These are phyloP conservation scores for Rhopalosiphum maidis DNA, from an alignment of 1,140 invertebrate genomes.

Conservation along the genomic window DNA sequence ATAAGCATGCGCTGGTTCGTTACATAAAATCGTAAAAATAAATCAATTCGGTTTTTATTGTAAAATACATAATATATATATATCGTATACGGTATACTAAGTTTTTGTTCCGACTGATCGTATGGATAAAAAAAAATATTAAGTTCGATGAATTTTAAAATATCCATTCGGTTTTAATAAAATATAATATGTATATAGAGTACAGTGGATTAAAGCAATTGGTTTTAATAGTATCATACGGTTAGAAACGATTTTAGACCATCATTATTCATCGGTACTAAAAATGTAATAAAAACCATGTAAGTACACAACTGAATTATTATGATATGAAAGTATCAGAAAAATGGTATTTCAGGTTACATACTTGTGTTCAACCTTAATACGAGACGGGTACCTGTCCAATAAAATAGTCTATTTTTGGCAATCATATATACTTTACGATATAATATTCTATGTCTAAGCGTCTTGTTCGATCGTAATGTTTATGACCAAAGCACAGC, in stretches of 20 bases:
- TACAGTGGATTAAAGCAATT: neutral
- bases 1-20: neutral
- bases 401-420: neutral
- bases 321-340: neutral
- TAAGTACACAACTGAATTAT: neutral
- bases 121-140: neutral
- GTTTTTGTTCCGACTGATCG: neutral
- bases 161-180: neutral
- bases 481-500: neutral
- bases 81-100: neutral
- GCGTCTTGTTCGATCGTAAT: neutral
- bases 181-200: neutral
- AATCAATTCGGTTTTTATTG: neutral
- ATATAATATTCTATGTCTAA: neutral
- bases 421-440: neutral
- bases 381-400: neutral
- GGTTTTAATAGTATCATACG: neutral
- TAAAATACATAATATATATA: neutral
- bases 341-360: neutral
- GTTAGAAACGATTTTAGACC: neutral
- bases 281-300: neutral
- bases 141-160: neutral
- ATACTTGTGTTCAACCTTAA: neutral
- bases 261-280: neutral
- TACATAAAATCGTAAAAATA: conserved; percentile 7